Percentiles rank a stretch among this genome's conserved stretches.
These are phyloP conservation scores for Polypterus senegalus DNA, from an alignment of 2,113 vertebrate genomes.

Conservation along the genomic window DNA sequence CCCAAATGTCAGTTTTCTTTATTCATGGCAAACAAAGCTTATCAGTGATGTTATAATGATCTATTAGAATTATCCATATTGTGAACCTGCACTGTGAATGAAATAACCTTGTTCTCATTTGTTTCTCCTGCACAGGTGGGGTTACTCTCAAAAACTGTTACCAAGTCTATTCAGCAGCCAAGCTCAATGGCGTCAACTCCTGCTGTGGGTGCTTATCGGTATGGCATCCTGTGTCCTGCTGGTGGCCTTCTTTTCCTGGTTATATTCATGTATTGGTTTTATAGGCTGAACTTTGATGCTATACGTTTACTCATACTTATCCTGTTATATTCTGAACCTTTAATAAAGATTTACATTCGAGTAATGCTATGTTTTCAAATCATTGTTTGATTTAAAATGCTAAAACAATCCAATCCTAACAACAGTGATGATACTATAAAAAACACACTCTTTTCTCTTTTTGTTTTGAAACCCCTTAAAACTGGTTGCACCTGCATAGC, in stretches of 20 bases:
- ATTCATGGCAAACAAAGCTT: not conserved
- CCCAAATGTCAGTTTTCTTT: not conserved
- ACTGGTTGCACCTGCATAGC: too few relatives aligned
- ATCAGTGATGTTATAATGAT: not conserved
- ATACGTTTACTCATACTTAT: too few relatives aligned
- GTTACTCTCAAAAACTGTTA: conserved; percentile 18
- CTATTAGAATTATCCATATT: not conserved
- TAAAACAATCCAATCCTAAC: too few relatives aligned
- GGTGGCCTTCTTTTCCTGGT: conserved; percentile 30
- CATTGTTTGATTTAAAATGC: too few relatives aligned
- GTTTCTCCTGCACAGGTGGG: conserved; percentile 30
- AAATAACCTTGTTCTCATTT: conserved; percentile 3
- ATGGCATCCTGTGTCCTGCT: conserved; percentile 40
- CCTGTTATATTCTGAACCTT: too few relatives aligned
- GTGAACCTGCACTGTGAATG: not conserved
- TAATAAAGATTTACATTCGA: too few relatives aligned
- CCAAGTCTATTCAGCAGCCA: conserved; percentile 34
- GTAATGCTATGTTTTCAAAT: too few relatives aligned
- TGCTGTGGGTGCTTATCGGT: conserved; percentile 41
- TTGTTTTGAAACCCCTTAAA: too few relatives aligned
- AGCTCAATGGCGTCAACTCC: conserved; percentile 36
- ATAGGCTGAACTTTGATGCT: too few relatives aligned
- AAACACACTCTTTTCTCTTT: too few relatives aligned
- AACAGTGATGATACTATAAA: too few relatives aligned
- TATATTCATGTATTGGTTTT: too few relatives aligned